Base-by-base conservation (phyloP, 2,113 vertebrate species). In the Turnix velox region DNA sequence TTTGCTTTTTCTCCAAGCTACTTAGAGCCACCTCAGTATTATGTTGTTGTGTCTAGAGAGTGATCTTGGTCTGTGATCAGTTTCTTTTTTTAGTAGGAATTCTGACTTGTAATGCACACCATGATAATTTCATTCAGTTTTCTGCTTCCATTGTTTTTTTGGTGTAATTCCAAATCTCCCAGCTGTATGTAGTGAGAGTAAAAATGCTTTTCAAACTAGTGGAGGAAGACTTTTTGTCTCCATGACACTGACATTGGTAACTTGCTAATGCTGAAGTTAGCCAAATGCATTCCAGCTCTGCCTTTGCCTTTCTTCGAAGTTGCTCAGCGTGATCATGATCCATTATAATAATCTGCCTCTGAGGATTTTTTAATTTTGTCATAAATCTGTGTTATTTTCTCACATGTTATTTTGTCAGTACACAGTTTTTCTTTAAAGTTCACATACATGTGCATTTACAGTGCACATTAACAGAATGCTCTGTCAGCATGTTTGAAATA, bases 351-450 rank as follows among this genome's bases (percentile, higher is more conserved):
- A 94, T 65, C 83, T 94, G 86, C 61, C 88, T 78, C 43, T 30
- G 66, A 88, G 30, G 35, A n/a, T 55, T 95, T 91, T 93, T 96
- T 91, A 12, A 1, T 92, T 90, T 77, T 94, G 48, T 88, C 88
- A 81, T 94, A 90, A 95, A 92, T 94, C 88, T 81, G 35, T 72
- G 18, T 80, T 93, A 86, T 90, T 95, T 94, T 96, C 82, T 96
- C 86, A 57, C 0, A 43, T 37, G 52, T 80, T 93, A 81, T 48
- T 93, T 92, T 86, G 76, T 86, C 83, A 68, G 80, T 81, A 52
- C 37, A 54, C 81, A 61, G 6, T 81, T 95, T 93, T 84, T 88
- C 83, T 84, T 81, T 61, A 88, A 88, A 73, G 72, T 92, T 93
- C 93, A 61, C 0, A 15, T 90, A 58, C 45, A 19, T 55, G 59